Evolutionary conservation across 2,797 vertebrate genomes (phyloP), one percentile per base, ranked within the genome.

Genomic region (Eulemur mongoz): DNA sequence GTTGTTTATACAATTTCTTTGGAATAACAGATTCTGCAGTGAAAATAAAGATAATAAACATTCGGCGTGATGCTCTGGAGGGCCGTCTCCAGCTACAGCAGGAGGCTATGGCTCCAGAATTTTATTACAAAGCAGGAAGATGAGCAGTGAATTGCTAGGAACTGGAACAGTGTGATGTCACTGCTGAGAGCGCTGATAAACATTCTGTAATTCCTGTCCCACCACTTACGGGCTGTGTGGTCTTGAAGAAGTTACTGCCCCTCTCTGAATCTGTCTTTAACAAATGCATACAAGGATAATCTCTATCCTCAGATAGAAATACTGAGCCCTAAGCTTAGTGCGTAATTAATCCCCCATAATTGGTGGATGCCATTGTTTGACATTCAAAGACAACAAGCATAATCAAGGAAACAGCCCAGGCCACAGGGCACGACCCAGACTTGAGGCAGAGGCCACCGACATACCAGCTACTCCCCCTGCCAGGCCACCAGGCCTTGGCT

Each of bases 401-500:
- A n/a, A 18, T 22, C 50, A 22, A 52, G 40, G 25, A 50, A 76
- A 38, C 35, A 63, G 43, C 6, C 7, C 15, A 61, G 18, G 23
- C 45, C 25, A 45, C 20, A 27, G 38, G 14, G 67, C 25, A 38
- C 18, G 10, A 25, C 18, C 8, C 25, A 50, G 84, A 40, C n/a
- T 27, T 35, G 63, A 67, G 52, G n/a, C 15, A 63, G 30, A 45
- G 27, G 78, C n/a, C 35, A 18, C 23, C 13, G 78, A 35, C 2
- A 1, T 18, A 20, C 30, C 30, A 7, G 52, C 10, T 1, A 1
- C 32, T 32, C 10, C 52, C 30, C 78, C 43, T 48, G 2, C 7
- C 2, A 2, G 40, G 32, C 1, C 10, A 2, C 0, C 0, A 43
- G 18, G 61, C 2, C 45, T 67, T 48, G 38, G 7, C 45, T 14